Percentiles rank a stretch among this genome's conserved stretches.
Conservation (phyloP, 2,797 vertebrate genomes). For the Buceros bicornis region DNA sequence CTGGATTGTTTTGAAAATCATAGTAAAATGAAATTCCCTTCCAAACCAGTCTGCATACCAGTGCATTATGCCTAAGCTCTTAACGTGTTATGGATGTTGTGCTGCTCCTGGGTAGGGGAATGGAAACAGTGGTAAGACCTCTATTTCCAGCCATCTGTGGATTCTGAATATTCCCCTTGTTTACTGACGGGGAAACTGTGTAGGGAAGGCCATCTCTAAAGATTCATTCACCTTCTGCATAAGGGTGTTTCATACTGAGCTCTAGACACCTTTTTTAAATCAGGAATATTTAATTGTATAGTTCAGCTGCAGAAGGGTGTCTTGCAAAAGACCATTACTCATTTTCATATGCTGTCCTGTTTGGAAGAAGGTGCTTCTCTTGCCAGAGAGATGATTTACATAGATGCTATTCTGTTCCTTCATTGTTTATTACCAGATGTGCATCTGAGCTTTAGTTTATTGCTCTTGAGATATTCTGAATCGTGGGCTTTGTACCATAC, state of each 20-base stretch:
- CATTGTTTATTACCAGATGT: not conserved
- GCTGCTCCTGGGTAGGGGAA: not conserved
- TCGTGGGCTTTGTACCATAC: not conserved
- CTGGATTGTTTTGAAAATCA: not conserved
- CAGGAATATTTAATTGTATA: not conserved
- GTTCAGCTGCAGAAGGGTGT: not conserved
- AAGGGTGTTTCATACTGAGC: not conserved
- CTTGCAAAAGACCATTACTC: not conserved
- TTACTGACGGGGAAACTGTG: not conserved
- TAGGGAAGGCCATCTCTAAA: not conserved
- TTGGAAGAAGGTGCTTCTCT: not conserved
- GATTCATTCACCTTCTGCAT: not conserved
- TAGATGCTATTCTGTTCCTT: not conserved
- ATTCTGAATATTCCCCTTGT: not conserved
- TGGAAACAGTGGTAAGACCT: not conserved
- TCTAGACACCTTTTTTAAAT: not conserved
- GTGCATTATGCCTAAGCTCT: rapidly evolving
- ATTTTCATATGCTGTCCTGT: not conserved
- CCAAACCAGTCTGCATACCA: not conserved
- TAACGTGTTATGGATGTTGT: not conserved
- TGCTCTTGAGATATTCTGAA: not conserved
- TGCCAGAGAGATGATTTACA: not conserved
- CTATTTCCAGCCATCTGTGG: not conserved
- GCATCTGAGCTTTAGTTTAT: slow-evolving; percentile 1
- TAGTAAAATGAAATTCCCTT: not conserved